Evolutionary conservation across 2,888 invertebrate genomes (phyloP).

Genomic region (Tenthredo mesomela): DNA sequence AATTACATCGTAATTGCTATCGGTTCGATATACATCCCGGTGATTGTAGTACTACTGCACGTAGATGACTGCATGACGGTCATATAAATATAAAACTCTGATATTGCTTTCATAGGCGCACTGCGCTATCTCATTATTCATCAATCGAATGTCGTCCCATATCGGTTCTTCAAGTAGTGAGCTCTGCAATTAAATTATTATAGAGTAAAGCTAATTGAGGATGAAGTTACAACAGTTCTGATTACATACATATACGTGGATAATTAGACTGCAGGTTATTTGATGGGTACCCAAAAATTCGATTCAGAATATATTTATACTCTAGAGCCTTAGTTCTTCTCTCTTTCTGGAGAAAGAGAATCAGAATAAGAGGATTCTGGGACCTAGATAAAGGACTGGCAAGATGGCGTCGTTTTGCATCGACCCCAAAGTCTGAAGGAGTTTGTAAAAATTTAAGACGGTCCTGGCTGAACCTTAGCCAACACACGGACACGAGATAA

Average conservation of each 20-base stretch:
- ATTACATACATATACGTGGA: neutral
- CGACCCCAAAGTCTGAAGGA: slow-evolving; percentile 44
- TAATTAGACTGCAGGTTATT: neutral
- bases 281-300: neutral
- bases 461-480: slow-evolving; percentile 61
- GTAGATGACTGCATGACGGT: neutral
- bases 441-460: slow-evolving; percentile 54
- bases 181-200: slow-evolving; percentile 53
- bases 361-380: neutral
- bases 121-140: slow-evolving; percentile 1
- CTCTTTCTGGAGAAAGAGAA: neutral
- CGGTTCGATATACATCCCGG: neutral
- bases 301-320: neutral
- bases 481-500: slow-evolving; percentile 66
- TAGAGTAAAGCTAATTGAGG: slow-evolving; percentile 60
- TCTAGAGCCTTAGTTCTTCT: neutral
- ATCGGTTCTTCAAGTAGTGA: neutral
- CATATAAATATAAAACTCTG: neutral
- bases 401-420: slow-evolving; percentile 36
- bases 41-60: neutral
- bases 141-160: neutral
- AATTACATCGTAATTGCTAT: slow-evolving; percentile 38
- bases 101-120: neutral
- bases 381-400: slow-evolving; percentile 7
- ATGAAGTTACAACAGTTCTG: neutral